Base-by-base conservation (phyloP, 2,888 invertebrate genomes). In the Drosophila macrospina region DNA sequence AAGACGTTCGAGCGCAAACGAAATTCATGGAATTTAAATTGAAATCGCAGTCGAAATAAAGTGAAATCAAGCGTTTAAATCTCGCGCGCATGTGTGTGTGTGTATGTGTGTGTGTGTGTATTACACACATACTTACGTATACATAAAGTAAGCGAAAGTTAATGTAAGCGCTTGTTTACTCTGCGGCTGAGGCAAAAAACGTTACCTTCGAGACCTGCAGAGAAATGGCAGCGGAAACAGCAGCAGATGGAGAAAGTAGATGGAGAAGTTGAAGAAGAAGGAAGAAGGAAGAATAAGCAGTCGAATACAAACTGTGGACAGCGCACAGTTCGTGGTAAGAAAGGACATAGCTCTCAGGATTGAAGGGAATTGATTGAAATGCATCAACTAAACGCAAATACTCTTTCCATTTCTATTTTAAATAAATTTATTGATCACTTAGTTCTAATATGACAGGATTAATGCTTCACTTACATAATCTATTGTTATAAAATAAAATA, bases 11-110 rank as follows among this genome's bases (percentile, higher is more conserved):
- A 68, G 63, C 54, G 65, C 62, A 72, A 70, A 54, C 50, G 34
- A 78, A 80, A 79, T 73, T 86, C 86, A 69, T 69, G 80, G 74
- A 86, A 88, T 85, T 85, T 79, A 86, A 86, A 88, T 86, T 88
- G 88, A 86, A 86, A 88, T 88, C 88, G 79, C 82, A 86, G 86
- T 82, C 66, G 86, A 88, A 86, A 78, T 86, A 86, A 88, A 88
- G 76, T 86, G 88, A 86, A 86, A 83, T 88, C 86, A 86, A 85
- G 84, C 88, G 81, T 82, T 87, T 77, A 89, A 85, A 77, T 74
- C 77, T 69, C 63, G 69, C 60, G 67, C 63, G 78, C 75, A 56
- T 76, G 55, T 34, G 68, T 11, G 28, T 20, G 28, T 63, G 20
- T 20, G 20, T 20, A 3, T 20, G 20, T 20, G 20, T 41, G 78